Percentiles rank a stretch among this genome's conserved stretches.
These are phyloP conservation scores for Cinclus cinclus DNA, from an alignment of 2,113 vertebrate genomes.

Conservation along the genomic window DNA sequence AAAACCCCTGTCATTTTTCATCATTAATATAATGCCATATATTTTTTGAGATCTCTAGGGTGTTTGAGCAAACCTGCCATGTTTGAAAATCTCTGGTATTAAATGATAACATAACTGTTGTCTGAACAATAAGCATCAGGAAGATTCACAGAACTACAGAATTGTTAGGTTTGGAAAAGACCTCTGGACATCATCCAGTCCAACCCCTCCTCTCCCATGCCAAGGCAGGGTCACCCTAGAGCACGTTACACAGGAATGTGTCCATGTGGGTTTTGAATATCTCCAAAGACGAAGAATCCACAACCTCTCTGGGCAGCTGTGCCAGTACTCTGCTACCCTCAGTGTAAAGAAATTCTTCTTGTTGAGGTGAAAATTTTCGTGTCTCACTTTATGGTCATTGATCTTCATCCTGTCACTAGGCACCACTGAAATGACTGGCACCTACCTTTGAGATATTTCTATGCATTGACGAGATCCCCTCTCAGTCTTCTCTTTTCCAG, in stretches of 20 bases:
- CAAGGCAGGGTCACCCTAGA: neutral
- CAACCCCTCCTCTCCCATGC: neutral
- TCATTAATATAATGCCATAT: neutral
- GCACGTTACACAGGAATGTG: accelerated
- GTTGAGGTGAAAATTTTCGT: accelerated
- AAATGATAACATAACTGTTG: neutral
- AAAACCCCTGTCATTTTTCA: neutral
- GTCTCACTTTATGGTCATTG: neutral
- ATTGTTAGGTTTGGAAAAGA: neutral
- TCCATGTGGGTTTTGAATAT: neutral
- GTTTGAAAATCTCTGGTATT: neutral
- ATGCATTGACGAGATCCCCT: neutral
- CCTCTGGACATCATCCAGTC: neutral
- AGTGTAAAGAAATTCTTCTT: neutral
- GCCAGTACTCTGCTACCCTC: neutral
- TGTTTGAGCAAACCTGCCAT: neutral
- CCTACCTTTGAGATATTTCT: accelerated
- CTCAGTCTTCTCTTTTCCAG: neutral
- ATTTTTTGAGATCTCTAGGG: neutral
- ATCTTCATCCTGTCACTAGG: accelerated
- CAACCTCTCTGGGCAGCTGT: accelerated
- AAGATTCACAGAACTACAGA: neutral
- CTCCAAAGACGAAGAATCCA: neutral
- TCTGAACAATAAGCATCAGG: neutral
- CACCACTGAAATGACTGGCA: neutral